Evolutionary conservation across 2,888 invertebrate species (phyloP).

Genomic region (Apodemia duryi): DNA sequence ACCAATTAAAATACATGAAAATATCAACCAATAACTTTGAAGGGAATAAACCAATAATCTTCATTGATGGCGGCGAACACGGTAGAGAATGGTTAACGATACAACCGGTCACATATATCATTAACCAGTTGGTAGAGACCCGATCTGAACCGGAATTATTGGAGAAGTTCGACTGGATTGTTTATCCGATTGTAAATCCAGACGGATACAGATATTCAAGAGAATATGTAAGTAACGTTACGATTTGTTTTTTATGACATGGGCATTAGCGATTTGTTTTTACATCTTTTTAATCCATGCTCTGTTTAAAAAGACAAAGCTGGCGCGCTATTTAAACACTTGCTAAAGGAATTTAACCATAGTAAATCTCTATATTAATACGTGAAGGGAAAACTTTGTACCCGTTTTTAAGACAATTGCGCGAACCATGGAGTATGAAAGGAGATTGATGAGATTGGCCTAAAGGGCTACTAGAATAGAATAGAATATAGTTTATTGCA

Average conservation of each 20-base stretch:
- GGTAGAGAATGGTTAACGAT: conserved; percentile 86
- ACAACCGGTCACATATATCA: conserved; percentile 81
- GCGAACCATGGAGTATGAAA: too few relatives aligned
- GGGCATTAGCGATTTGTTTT: too few relatives aligned
- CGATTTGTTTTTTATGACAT: background rate
- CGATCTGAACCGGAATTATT: conserved; percentile 72
- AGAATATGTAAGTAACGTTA: conserved; percentile 49
- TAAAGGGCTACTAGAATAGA: too few relatives aligned
- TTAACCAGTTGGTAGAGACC: conserved; percentile 81
- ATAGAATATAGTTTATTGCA: too few relatives aligned
- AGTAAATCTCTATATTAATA: too few relatives aligned
- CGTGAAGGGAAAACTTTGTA: too few relatives aligned
- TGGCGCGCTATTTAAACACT: too few relatives aligned
- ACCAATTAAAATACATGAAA: conserved; percentile 76
- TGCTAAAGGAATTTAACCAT: too few relatives aligned
- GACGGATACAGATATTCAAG: conserved; percentile 84
- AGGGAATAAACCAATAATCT: conserved; percentile 70
- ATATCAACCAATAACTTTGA: conserved; percentile 73
- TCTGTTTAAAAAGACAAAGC: too few relatives aligned
- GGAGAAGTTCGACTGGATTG: conserved; percentile 81
- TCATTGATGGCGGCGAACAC: conserved; percentile 81
- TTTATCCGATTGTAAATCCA: conserved; percentile 83
- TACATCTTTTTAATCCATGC: too few relatives aligned
- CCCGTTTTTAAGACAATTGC: too few relatives aligned
- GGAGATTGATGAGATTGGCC: too few relatives aligned